Evolutionary conservation across 2,888 invertebrate species (phyloP).

Genomic region (Eugnorisma glareosa): DNA sequence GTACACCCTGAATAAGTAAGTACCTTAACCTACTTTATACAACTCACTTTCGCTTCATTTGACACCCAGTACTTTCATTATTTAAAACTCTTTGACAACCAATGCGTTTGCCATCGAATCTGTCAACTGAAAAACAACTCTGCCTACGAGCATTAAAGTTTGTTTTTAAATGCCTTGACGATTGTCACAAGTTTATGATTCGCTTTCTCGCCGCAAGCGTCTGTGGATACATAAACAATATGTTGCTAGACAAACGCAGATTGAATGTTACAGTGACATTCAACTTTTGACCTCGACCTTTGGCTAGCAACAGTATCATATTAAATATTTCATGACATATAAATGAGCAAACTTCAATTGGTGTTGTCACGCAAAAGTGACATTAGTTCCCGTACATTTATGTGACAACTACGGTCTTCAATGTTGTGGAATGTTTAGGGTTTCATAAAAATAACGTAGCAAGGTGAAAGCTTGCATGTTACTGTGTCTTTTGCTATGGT

Average conservation of each 20-base stretch:
- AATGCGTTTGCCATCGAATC: conserved; percentile 28
- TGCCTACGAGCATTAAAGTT: background rate
- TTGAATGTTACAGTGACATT: conserved; percentile 41
- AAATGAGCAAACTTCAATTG: conserved; percentile 31
- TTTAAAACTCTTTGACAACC: conserved; percentile 54
- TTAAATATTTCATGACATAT: conserved; percentile 25
- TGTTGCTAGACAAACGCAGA: conserved; percentile 30
- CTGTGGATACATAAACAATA: conserved; percentile 22
- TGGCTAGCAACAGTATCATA: conserved; percentile 15
- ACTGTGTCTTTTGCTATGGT: conserved; percentile 3
- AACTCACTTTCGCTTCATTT: conserved; percentile 73
- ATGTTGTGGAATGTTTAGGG: conserved; percentile 12
- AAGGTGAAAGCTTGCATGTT: conserved; percentile 40
- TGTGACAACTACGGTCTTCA: conserved; percentile 3
- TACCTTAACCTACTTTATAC: conserved; percentile 65
- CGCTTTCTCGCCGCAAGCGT: conserved; percentile 53
- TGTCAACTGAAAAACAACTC: conserved; percentile 16
- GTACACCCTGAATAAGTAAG: conserved; percentile 55
- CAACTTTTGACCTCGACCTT: conserved; percentile 54
- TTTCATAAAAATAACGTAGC: conserved; percentile 10
- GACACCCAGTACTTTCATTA: conserved; percentile 76
- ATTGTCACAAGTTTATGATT: conserved; percentile 34
- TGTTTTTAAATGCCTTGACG: conserved; percentile 18
- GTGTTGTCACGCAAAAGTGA: conserved; percentile 52
- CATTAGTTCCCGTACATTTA: conserved; percentile 47